Conservation (phyloP, 2,113 vertebrate genomes). For the Plectropomus leopardus region DNA sequence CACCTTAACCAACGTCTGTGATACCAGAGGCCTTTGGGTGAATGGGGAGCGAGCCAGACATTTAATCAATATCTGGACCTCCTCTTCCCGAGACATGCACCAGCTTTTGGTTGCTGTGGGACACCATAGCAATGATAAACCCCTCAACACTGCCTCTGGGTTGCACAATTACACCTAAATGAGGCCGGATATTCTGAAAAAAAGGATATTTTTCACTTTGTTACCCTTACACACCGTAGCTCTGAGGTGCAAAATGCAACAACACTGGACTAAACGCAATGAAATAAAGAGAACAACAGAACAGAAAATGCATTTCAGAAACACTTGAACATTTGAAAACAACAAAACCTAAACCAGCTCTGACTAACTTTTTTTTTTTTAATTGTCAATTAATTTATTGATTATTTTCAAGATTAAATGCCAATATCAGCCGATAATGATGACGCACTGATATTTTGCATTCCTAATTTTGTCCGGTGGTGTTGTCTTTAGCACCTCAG, state of each 20-base stretch:
- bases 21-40: conserved; percentile 31
- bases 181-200: not conserved
- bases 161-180: conserved; percentile 18
- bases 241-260: not conserved
- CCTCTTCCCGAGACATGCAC: conserved; percentile 44
- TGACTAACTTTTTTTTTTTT: no score
- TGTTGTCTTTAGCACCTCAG: not conserved
- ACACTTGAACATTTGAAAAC: no score
- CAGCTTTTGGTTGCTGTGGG: conserved; percentile 42
- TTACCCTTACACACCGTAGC: not conserved
- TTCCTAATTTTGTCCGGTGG: no score
- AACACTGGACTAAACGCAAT: not conserved
- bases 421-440: no score
- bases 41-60: conserved; percentile 47
- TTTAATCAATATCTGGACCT: conserved; percentile 72
- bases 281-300: not conserved
- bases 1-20: conserved; percentile 23
- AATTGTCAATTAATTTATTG: no score
- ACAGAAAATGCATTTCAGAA: not conserved
- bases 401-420: no score
- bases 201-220: not conserved
- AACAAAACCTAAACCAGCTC: no score
- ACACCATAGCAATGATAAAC: conserved; percentile 42
- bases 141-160: conserved; percentile 10
- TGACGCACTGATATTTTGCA: no score